These are phyloP conservation scores for Notolabrus celidotus DNA, from an alignment of 2,797 vertebrate species.

Conservation along the genomic window DNA sequence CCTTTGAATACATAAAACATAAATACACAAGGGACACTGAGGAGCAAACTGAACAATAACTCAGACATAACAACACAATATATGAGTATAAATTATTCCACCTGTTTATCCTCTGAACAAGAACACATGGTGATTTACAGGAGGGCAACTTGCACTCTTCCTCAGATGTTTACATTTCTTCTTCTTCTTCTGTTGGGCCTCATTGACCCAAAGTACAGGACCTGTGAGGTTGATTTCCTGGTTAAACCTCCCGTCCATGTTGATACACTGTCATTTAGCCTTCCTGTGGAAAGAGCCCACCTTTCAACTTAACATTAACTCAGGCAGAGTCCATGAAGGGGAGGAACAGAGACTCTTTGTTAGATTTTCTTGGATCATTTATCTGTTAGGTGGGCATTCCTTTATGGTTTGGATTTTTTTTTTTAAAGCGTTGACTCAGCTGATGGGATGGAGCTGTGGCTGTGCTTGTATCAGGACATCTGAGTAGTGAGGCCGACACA, in stretches of 20 bases:
- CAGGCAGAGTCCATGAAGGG: conserved; percentile 37
- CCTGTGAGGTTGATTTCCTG: conserved; percentile 24
- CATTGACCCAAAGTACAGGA: background rate
- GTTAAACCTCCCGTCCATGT: conserved; percentile 24
- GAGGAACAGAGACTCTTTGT: conserved; percentile 62
- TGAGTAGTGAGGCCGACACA: conserved; percentile 23
- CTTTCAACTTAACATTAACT: conserved; percentile 64
- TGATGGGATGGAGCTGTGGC: conserved; percentile 17
- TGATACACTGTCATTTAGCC: conserved; percentile 65
- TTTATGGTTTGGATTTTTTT: conserved; percentile 30
- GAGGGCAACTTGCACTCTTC: too few species aligned
- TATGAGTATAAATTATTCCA: too few species aligned
- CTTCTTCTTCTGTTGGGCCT: background rate
- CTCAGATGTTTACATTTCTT: background rate
- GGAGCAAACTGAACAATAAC: too few species aligned
- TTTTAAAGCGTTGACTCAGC: conserved; percentile 23
- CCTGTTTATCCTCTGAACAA: too few species aligned
- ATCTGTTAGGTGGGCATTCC: conserved; percentile 40
- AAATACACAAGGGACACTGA: too few species aligned
- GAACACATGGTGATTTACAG: background rate
- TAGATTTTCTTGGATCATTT: conserved; percentile 40
- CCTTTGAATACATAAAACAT: too few species aligned
- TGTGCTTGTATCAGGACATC: conserved; percentile 39
- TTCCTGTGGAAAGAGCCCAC: conserved; percentile 73
- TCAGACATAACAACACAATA: too few species aligned